Evolutionary conservation across 2,888 invertebrate species (phyloP).

Genomic region (Mesopsocus fuscifrons): DNA sequence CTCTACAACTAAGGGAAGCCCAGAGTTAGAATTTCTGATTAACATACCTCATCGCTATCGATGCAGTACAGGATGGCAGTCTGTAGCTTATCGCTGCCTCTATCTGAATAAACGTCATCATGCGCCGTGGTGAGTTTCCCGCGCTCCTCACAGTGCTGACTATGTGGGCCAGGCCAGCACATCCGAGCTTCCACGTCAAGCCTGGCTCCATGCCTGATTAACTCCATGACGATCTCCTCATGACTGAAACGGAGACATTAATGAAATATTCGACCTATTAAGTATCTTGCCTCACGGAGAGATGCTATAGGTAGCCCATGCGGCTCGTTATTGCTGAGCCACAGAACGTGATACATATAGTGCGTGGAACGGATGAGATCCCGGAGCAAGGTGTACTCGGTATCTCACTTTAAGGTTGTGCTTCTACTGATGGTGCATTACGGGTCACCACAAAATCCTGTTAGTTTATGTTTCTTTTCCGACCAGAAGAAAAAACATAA

Average conservation of each 20-base stretch:
- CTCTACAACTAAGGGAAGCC: too few relatives aligned
- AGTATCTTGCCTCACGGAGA: too few relatives aligned
- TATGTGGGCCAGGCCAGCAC: slow-evolving; percentile 56
- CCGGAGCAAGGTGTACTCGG: too few relatives aligned
- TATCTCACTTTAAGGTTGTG: too few relatives aligned
- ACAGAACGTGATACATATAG: too few relatives aligned
- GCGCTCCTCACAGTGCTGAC: slow-evolving; percentile 46
- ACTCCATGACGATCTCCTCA: slow-evolving; percentile 44
- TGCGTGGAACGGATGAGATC: too few relatives aligned
- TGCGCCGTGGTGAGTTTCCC: slow-evolving; percentile 35
- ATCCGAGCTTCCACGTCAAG: slow-evolving; percentile 51
- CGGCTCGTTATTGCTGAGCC: too few relatives aligned
- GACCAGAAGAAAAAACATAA: slow-evolving; percentile 4
- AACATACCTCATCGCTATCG: slow-evolving; percentile 46
- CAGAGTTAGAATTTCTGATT: too few relatives aligned
- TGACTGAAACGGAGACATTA: slow-evolving; percentile 24
- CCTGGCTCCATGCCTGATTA: slow-evolving; percentile 47
- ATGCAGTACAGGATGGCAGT: slow-evolving; percentile 52
- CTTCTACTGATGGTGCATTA: too few relatives aligned
- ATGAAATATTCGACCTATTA: neutral
- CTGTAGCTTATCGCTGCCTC: slow-evolving; percentile 35
- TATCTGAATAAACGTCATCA: slow-evolving; percentile 18
- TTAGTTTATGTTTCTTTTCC: too few relatives aligned
- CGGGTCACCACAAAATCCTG: too few relatives aligned
- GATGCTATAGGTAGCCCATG: too few relatives aligned